Evolutionary conservation across 2,888 invertebrate genomes (phyloP).

Genomic region (Euclidia mi): DNA sequence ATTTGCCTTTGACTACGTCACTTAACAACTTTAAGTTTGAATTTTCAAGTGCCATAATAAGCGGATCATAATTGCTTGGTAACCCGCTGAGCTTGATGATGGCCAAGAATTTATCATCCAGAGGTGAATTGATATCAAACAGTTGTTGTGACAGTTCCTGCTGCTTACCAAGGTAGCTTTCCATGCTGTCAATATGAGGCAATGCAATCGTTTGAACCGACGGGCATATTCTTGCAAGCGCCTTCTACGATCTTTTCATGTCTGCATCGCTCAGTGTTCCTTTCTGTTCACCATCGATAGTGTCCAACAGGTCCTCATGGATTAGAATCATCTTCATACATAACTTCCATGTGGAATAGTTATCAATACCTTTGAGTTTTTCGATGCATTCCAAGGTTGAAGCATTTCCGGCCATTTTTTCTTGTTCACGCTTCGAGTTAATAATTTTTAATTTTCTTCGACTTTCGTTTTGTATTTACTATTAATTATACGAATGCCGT

Average conservation of each 20-base stretch:
- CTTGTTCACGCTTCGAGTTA: no score
- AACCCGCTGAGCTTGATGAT: constrained; percentile 9
- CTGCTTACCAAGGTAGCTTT: background rate
- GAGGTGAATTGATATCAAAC: background rate
- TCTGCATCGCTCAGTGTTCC: no score
- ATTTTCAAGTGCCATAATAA: constrained; percentile 13
- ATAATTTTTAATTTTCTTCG: no score
- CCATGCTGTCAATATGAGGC: background rate
- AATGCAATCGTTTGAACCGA: background rate
- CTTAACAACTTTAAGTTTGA: background rate
- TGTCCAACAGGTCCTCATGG: background rate
- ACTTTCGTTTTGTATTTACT: no score
- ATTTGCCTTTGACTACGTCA: constrained; percentile 8
- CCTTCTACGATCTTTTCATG: no score
- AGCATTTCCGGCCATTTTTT: no score
- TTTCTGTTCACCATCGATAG: no score
- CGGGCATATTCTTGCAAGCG: no score
- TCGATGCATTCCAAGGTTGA: no score
- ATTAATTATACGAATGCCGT: no score
- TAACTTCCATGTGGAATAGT: background rate
- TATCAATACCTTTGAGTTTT: background rate
- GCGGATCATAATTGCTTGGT: constrained; percentile 4
- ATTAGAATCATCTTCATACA: background rate
- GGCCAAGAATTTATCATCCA: background rate
- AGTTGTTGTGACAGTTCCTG: background rate